Evolutionary conservation across 2,113 vertebrate species (phyloP), one percentile per base, ranked within the genome.

Genomic region (Pelecanoides urinatrix): DNA sequence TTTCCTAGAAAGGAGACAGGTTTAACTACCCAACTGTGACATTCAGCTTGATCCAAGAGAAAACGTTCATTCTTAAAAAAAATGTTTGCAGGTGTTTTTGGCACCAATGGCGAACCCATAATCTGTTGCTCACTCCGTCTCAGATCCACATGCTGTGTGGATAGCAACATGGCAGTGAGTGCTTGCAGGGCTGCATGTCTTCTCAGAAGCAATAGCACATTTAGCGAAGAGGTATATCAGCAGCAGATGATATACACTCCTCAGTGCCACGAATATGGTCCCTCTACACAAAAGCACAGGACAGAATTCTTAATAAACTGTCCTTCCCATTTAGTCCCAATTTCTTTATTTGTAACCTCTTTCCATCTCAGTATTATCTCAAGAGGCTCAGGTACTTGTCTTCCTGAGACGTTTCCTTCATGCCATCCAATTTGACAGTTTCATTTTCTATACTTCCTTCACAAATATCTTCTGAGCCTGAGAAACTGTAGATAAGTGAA

Each of bases 281-380:
- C 38, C 45, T 87, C 44, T 83, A 59, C n/a, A 50, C 25, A 70
- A 89, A 97, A 70, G 66, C 16, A 14, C 96, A 96, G 90, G 87
- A 73, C 55, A 80, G 92, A 94, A 95, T 67, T 90, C 77, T 91
- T 75, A 59, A 59, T 79, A 36, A 66, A 56, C 70, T 42, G 76
- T 58, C 40, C 21, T 71, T 15, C 10, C 36, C 45, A 36, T 70
- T 47, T 49, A 77, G n/a, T 55, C 50, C 45, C 21, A 30, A 16
- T 74, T 93, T 84, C 53, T 75, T 96, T 91, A 94, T 94, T 97
- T 97, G 90, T 87, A 96, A 92, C 26, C 50, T 52, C 30, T 86
- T 95, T 93, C 91, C 76, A 79, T 88, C 74, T 92, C 72, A 47
- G 71, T 36, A 40, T 55, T 90, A 14, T 90, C 96, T 90, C 62